Percentiles rank a stretch among this genome's conserved stretches.
These are phyloP conservation scores for Macropus fuliginosus DNA, from an alignment of 2,797 vertebrate species.

Conservation along the genomic window DNA sequence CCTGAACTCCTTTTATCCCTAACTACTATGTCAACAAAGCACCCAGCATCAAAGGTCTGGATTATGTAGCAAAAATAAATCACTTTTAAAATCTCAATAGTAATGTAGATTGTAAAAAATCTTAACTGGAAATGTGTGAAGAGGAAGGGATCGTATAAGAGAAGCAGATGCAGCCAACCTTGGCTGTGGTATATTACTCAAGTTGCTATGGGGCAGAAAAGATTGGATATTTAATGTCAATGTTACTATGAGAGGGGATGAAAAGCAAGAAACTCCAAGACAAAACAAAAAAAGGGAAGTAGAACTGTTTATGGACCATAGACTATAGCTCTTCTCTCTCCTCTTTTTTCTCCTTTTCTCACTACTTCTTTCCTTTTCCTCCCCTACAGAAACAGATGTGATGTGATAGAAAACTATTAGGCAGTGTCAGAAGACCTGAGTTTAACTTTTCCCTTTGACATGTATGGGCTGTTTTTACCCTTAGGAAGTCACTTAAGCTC, in stretches of 20 bases:
- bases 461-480: background rate
- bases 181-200: conserved; percentile 67
- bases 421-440: background rate
- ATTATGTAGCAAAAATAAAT: conserved; percentile 72
- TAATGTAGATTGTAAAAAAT: conserved; percentile 53
- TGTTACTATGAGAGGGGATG: background rate
- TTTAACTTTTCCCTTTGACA: background rate
- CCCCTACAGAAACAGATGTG: background rate
- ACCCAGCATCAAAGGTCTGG: conserved; percentile 67
- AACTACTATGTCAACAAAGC: conserved; percentile 70
- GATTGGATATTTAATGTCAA: conserved; percentile 72
- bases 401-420: background rate
- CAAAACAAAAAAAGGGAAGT: conserved; percentile 63
- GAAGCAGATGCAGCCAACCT: conserved; percentile 54
- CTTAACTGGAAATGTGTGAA: conserved; percentile 53
- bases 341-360: background rate
- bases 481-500: background rate
- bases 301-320: conserved; percentile 11
- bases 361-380: background rate
- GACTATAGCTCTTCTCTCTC: conserved; percentile 17
- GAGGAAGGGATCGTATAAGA: conserved; percentile 17
- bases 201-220: conserved; percentile 62
- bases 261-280: conserved; percentile 40
- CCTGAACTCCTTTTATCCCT: conserved; percentile 70
- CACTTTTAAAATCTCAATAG: conserved; percentile 71